A percentile compares a stretch with the other conserved stretches of the same genome.
phyloP scores from a whole-genome alignment of 2,888 invertebrate genomes.

The Camponotus fellah region DNA sequence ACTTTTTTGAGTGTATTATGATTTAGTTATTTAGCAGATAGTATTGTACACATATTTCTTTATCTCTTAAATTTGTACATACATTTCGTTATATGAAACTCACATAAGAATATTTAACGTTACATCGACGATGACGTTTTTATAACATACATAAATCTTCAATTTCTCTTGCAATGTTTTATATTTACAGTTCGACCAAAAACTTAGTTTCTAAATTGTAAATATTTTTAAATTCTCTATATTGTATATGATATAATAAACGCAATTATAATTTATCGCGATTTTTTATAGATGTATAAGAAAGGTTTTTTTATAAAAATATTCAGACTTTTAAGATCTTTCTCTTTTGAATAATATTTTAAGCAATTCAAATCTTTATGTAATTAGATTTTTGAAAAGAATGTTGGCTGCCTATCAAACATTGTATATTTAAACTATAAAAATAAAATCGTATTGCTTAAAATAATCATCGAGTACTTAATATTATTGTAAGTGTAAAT shows the following conservation, averaged over 20 bases:
- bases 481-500: not conserved
- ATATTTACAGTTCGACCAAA: conserved; percentile 23
- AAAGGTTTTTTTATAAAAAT: not conserved
- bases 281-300: not conserved
- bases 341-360: not conserved
- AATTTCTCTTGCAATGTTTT: not conserved
- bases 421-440: not conserved
- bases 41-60: not conserved
- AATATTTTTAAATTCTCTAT: not conserved
- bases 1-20: not conserved
- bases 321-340: not conserved
- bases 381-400: not conserved
- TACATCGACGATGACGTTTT: no score
- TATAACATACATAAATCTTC: not conserved
- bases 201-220: conserved; percentile 31
- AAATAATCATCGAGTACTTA: not conserved
- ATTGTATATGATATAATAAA: conserved; percentile 2
- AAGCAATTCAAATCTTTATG: not conserved
- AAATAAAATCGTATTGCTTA: not conserved
- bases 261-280: not conserved
- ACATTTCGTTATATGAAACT: not conserved
- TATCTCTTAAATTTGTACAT: not conserved
- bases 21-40: not conserved
- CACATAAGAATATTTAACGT: no score
- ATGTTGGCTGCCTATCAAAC: not conserved